Base-by-base conservation (phyloP, 2,888 invertebrate species). In the Eupeodes luniger region DNA sequence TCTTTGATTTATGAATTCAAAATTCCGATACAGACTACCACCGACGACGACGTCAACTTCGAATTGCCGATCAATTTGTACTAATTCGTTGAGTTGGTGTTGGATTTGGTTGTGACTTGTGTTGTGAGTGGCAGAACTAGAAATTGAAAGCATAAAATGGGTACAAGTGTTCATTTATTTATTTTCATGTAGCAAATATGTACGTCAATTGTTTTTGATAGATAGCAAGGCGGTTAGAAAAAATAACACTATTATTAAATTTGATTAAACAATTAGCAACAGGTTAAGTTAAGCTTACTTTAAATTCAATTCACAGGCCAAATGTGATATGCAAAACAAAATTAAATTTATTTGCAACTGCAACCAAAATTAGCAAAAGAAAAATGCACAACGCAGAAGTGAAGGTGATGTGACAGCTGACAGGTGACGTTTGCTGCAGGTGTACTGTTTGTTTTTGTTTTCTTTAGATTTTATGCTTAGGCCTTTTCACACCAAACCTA, bases 11-110 rank as follows among this genome's bases (percentile, higher is more conserved):
- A 34, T 59, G 14, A 59, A 59, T 59, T 59, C 10, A 5, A 69
- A 36, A 6, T 53, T 16, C 11, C 6, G 14, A 51, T n/a, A 16
- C 5, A 11, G 2, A 16, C 10, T 34, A 67, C 6, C 14, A 0
- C n/a, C 44, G 11, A 11, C 47, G 11, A 11, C 47, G 47, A 87
- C 86, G 83, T 87, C 83, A 83, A 83, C 79, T 79, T 79, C 12
- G 55, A 61, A 80, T 76, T 76, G 80, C 70, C 66, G 83, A 64
- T 66, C 75, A 66, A 76, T 53, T 72, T 72, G 59, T 76, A 83
- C 83, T 87, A 64, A 76, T 70, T 80, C 72, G 70, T 75, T 64
- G 66, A 53, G 79, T 83, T 47, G 11, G n/a, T 14, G 4, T 47
- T 64, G 16, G 67, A 49, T 27, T 27, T 27, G 27, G 27, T 27